phyloP scores from a whole-genome alignment of 2,888 invertebrate species.

The Acronicta psi region DNA sequence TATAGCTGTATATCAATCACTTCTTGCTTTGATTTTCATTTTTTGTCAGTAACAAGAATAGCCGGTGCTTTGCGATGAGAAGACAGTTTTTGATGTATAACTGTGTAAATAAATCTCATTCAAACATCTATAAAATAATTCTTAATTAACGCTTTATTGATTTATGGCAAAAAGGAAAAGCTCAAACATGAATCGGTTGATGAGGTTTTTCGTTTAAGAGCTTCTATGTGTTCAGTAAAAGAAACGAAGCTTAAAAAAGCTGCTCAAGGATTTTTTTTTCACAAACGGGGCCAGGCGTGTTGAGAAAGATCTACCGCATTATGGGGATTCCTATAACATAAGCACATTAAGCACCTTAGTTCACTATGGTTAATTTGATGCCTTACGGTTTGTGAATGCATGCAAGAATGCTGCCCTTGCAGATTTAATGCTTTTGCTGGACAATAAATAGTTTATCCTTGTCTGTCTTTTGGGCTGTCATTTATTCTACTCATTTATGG shows the following conservation, averaged over 20 bases:
- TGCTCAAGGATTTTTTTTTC: conserved; percentile 28
- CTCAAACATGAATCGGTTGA: conserved; percentile 27
- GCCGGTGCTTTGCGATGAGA: conserved; percentile 16
- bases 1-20: conserved; percentile 68
- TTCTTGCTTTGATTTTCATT: conserved; percentile 54
- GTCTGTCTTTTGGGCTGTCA: conserved; percentile 55
- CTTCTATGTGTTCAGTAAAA: conserved; percentile 15
- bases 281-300: conserved; percentile 3
- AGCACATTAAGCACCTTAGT: conserved; percentile 63
- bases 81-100: conserved; percentile 22
- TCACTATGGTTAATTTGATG: conserved; percentile 77
- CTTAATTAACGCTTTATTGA: conserved; percentile 21
- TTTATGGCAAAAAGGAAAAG: conserved; percentile 25
- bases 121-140: conserved; percentile 3
- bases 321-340: conserved; percentile 62
- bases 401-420: conserved; percentile 82
- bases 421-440: conserved; percentile 76
- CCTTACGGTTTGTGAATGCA: conserved; percentile 74
- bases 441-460: conserved; percentile 69
- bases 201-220: conserved; percentile 34
- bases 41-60: conserved; percentile 47
- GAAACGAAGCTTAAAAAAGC: conserved; percentile 26
- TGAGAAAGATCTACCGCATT: conserved; percentile 62
- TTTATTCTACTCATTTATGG: conserved; percentile 36
- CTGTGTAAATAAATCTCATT: conserved; percentile 20